phyloP scores from a whole-genome alignment of 2,113 vertebrate genomes.

The Larimichthys polyactis region DNA sequence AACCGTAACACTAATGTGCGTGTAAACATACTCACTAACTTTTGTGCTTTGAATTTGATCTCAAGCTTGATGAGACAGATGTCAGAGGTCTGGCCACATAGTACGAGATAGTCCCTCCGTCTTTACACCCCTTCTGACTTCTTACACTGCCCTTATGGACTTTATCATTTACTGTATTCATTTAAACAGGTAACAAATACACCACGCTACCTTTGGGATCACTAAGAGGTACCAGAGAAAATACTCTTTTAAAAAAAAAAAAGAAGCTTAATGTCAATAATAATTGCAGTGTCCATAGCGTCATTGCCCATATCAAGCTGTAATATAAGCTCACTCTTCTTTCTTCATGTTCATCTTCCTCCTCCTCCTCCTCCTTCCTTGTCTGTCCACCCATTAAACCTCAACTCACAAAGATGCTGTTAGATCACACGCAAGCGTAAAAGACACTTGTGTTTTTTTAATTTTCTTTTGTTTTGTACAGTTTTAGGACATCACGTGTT shows the following conservation, averaged over 20 bases:
- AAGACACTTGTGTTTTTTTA: slow-evolving; percentile 49
- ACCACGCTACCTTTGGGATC: background rate
- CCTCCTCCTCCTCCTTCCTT: slow-evolving; percentile 11
- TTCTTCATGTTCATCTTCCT: slow-evolving; percentile 13
- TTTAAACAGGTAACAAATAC: slow-evolving; percentile 13
- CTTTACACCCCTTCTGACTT: background rate
- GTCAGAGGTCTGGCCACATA: background rate
- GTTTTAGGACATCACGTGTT: slow-evolving; percentile 44
- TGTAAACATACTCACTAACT: no score
- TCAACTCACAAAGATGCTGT: slow-evolving; percentile 62
- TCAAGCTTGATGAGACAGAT: slow-evolving; percentile 6
- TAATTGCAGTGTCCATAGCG: slow-evolving; percentile 29
- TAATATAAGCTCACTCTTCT: slow-evolving; percentile 42
- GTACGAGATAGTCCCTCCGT: background rate
- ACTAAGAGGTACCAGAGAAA: slow-evolving; percentile 11
- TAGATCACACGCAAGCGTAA: slow-evolving; percentile 40
- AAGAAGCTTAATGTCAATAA: slow-evolving; percentile 5
- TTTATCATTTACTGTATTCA: slow-evolving; percentile 4
- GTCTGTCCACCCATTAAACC: slow-evolving; percentile 32
- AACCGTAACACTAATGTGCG: background rate
- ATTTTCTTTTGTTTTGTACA: slow-evolving; percentile 60
- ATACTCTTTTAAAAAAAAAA: background rate
- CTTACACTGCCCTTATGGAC: background rate
- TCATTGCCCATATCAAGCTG: slow-evolving; percentile 37
- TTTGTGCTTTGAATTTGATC: background rate